Evolutionary conservation across 2,797 vertebrate genomes (phyloP).

Genomic region (Chlorospingus flavigularis): DNA sequence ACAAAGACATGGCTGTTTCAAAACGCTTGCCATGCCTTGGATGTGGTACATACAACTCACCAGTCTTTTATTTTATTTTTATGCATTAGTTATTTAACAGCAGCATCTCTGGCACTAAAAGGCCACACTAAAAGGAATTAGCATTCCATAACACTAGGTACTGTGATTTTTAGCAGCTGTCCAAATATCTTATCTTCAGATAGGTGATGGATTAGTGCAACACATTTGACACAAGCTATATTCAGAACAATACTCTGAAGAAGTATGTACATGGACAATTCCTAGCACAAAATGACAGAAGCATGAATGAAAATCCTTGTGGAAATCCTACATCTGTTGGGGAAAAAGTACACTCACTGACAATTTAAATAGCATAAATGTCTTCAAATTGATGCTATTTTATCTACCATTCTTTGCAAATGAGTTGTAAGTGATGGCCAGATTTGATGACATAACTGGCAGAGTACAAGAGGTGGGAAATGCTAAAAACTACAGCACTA

Average conservation of each 20-base stretch:
- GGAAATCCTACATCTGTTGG: background rate
- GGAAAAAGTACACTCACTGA: background rate
- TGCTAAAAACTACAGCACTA: background rate
- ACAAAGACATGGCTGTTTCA: background rate
- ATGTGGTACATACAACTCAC: rapidly evolving
- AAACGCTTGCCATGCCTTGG: background rate
- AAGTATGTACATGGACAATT: background rate
- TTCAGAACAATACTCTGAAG: background rate
- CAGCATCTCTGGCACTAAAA: background rate
- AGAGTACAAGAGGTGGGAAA: background rate
- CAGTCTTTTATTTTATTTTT: background rate
- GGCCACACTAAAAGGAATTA: background rate
- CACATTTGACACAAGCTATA: background rate
- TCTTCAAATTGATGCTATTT: background rate
- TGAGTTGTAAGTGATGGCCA: background rate
- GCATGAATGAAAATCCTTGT: background rate
- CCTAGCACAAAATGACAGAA: background rate
- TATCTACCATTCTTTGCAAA: background rate
- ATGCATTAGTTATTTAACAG: background rate
- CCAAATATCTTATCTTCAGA: background rate
- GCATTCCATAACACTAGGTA: background rate
- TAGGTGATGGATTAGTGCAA: background rate
- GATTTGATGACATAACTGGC: background rate
- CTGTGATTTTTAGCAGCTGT: background rate
- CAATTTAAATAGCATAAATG: background rate